Base-by-base conservation (phyloP, 2,888 invertebrate species). In the Spilarctia lutea region DNA sequence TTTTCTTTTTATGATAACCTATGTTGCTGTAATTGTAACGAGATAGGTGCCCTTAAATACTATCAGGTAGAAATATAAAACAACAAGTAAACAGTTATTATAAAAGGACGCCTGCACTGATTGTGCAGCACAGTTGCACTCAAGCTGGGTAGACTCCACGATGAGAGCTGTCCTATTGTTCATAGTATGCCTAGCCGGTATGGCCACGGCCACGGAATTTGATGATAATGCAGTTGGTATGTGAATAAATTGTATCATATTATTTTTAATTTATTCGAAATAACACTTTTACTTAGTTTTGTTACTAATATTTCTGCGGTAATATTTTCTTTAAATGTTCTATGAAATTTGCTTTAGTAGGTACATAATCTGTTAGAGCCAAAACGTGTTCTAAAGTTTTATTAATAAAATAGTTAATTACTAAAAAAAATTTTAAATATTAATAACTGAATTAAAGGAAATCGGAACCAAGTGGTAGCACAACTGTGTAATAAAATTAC, bases 121-220 rank as follows among this genome's bases (percentile, higher is more conserved):
- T 45, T 18, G n/a, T 45, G 10, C 42, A 20, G 42, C 13, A 65
- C 74, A 69, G 68, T 72, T 68, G 30, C 52, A 66, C 69, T 74
- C 56, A 56, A 39, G 30, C 33, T 63, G 39, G 45, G 33, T 72
- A 33, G 71, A 87, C 90, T 91, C 90, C 91, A 93, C 83, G 85
- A 95, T 95, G 95, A 94, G 88, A 89, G 90, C 89, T 81, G 83
- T 90, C 72, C 83, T 90, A 73, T 80, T 92, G 81, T 80, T 94
- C 72, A 81, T 92, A 20, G 83, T 93, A 72, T 92, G 93, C 89
- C 88, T 94, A 80, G 92, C 91, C 88, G 91, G 91, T 60, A 74
- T 90, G 85, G 92, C 93, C 85, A 83, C 91, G 87, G 94, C 94
- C 78, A 89, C 91, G 85, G 94, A 91, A 27, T 76, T 87, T 60